A percentile compares a stretch with the other conserved stretches of the same genome.
These are phyloP conservation scores for Mellilla xanthometata DNA, from an alignment of 2,888 invertebrate species.

Conservation along the genomic window DNA sequence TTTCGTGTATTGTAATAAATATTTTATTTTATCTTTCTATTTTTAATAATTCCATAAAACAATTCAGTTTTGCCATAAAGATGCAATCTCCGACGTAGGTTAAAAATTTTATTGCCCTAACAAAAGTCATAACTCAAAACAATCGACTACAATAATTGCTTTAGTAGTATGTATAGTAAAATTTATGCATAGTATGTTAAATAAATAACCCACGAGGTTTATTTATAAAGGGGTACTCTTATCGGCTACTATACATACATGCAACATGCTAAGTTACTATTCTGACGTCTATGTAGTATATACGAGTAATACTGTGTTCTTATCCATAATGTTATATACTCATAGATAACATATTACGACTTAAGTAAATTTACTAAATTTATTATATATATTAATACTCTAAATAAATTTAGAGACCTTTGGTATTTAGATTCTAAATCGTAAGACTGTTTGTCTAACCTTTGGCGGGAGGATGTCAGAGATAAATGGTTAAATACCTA, in stretches of 20 bases:
- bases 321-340: too few relatives aligned
- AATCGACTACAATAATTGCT: conserved; percentile 5
- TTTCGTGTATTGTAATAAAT: too few relatives aligned
- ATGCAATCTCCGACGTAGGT: too few relatives aligned
- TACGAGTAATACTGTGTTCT: too few relatives aligned
- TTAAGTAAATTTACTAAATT: too few relatives aligned
- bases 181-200: neutral
- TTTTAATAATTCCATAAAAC: conserved; percentile 19
- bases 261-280: too few relatives aligned
- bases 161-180: neutral
- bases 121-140: conserved; percentile 18
- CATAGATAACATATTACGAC: too few relatives aligned
- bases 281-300: too few relatives aligned
- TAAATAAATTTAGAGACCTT: conserved; percentile 10
- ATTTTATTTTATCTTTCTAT: too few relatives aligned
- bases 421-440: conserved; percentile 13
- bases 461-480: conserved; percentile 7
- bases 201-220: neutral
- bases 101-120: conserved; percentile 15
- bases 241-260: neutral
- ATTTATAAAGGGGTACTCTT: neutral
- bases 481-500: conserved; percentile 19
- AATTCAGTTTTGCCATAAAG: too few relatives aligned
- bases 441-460: conserved; percentile 16
- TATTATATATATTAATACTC: too few relatives aligned